Evolutionary conservation across 1,140 invertebrate species (phyloP).

Genomic region (Caenorhabditis tropicalis): DNA sequence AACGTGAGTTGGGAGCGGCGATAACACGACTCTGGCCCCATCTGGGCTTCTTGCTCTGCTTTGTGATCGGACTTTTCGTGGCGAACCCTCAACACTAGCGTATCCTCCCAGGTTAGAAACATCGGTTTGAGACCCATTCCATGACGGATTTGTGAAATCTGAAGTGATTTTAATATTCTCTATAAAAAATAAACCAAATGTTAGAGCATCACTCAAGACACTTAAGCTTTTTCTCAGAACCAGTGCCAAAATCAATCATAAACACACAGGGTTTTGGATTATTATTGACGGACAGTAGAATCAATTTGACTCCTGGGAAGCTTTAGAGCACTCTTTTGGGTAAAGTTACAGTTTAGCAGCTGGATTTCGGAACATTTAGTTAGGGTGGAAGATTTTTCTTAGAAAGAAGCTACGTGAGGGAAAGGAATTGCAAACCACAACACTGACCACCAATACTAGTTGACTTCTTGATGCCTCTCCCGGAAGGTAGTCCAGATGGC

Average conservation of each 20-base stretch:
- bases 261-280: neutral
- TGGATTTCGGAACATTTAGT: neutral
- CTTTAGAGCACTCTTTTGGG: neutral
- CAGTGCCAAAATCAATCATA: neutral
- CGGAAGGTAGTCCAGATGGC: neutral
- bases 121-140: conserved; percentile 29
- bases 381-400: neutral
- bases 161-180: neutral
- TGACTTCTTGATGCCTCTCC: neutral
- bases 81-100: conserved; percentile 47
- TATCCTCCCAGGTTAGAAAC: conserved; percentile 31
- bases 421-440: neutral
- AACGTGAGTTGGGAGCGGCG: conserved; percentile 67
- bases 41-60: conserved; percentile 67
- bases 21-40: conserved; percentile 46
- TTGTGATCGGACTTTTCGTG: conserved; percentile 62
- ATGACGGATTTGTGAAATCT: conserved; percentile 51
- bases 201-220: conserved; percentile 29
- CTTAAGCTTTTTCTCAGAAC: conserved; percentile 3
- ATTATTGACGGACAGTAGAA: neutral
- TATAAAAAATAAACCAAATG: neutral
- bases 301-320: neutral
- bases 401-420: neutral
- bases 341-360: neutral
- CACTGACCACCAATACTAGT: conserved; percentile 37